Base-by-base conservation (phyloP, 2,797 vertebrate genomes). In the Dipus sagitta region DNA sequence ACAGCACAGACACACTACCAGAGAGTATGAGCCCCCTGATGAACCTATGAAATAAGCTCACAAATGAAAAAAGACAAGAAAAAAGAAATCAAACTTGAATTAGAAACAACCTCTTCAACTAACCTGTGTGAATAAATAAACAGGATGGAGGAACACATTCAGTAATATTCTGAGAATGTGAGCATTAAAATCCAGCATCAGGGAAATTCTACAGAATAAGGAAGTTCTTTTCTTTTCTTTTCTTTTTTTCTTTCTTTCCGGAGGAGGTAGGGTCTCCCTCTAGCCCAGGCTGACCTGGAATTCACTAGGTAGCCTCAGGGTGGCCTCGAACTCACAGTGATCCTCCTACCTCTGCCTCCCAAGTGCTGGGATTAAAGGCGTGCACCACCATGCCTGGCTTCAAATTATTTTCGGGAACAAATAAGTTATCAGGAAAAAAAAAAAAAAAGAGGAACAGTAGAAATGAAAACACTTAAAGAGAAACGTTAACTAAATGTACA, bases 381-480 rank as follows among this genome's bases (percentile, higher is more conserved):
- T 38, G 38, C 38, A 38, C 38, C 38, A 38, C 38, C 38, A 38
- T 6, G 38, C 38, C 38, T 6, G 6, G 38, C 38, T 38, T 38
- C 47, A 9, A 47, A 47, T 47, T 47, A 47, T 47, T 47, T 47
- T 47, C 47, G 6, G 6, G 72, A 74, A 71, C 65, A 64, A 78
- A 67, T 67, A 81, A 81, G 20, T 3, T 65, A 60, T 64, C 18
- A 77, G 34, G 20, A 78, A 52, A 32, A 21, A 70, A 52, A 32
- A 21, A 70, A 65, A 42, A 71, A 67, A 70, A 65, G 54, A 78
- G 20, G 15, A 8, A 7, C 30, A 21, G 6, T 1, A 32, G 17
- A 91, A 30, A 78, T 32, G 9, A 86, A 81, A 70, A 92, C 26
- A 78, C 62, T 30, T 62, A 76, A 76, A 88, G 30, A 68, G 64